Base-by-base conservation (phyloP, 2,797 vertebrate species). In the Hirundo rustica region DNA sequence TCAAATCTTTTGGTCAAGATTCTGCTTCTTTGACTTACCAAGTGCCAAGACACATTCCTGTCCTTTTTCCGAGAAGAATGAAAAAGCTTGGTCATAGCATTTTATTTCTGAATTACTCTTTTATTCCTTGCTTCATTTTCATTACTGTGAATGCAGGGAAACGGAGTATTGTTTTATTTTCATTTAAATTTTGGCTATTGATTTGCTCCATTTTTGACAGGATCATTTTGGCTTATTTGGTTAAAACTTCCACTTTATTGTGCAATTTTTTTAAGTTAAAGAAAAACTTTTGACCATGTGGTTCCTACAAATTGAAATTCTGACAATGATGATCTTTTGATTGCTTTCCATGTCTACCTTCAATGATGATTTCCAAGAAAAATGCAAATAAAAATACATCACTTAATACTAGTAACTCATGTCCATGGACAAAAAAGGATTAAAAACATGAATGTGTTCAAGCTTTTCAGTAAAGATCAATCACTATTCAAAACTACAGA, bases 261-360 rank as follows among this genome's bases (percentile, higher is more conserved):
- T 66, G 20, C 17, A 74, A 81, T 85, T 92, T 40, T 86, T 77
- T 85, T 84, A 75, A 70, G 62, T 57, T 74, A 38, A 27, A 36
- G 68, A 80, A 62, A 13, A 85, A 65, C 11, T 36, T 91, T 71
- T 90, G 67, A 85, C 36, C 22, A 80, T 23, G 54, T 57, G n/a
- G 32, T 95, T 23, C 36, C 70, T 76, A 66, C n/a, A 87, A 78
- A 83, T 67, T 73, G 88, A 94, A 91, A 91, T 66, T 79, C 40
- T 91, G 65, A 77, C 57, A 78, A 34, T 1, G 1, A 53, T 44
- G 42, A 89, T 61, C 34, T 85, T 48, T 36, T 93, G 75, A 29
- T 22, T 82, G 22, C 54, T 95, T 85, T 90, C 45, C 50, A 57
- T 29, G 13, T 68, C 70, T 85, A 65, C 7, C 68, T 79, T 72